Base-by-base conservation (phyloP, 1,140 invertebrate species). In the Drosophila oshimai region DNA sequence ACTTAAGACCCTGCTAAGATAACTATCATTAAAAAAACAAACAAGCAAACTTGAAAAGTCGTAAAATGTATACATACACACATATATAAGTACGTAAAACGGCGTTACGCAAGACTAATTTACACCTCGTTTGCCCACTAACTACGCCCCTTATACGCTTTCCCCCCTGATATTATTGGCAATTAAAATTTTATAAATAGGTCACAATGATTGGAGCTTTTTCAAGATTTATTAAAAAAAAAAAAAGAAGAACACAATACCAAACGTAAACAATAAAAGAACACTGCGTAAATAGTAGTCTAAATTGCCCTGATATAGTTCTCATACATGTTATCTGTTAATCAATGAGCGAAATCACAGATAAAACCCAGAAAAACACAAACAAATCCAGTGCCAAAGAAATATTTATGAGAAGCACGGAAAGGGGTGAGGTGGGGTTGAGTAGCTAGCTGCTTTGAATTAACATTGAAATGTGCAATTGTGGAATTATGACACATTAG, bases 381-480 rank as follows among this genome's bases (percentile, higher is more conserved):
- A 74, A 51, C 29, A 61, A 68, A 57, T 44, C 17, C 34, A 50
- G 72, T 69, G 44, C 49, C 62, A 74, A 74, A 67, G 47, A 77
- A 87, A 70, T 41, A 74, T 62, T 74, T 77, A 74, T 76, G 22
- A 33, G 22, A 28, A 12, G 24, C 17, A 33, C 18, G 54, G 53
- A 58, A 24, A 36, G 47, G 47, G 18, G 55, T 22, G 39, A 18
- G 33, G 29, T 13, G 34, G 41, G 13, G 13, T 29, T 10, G 46
- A 58, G 53, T 70, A 46, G 50, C 42, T 45, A 58, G 53, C 60
- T 41, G 50, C 42, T 45, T 73, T 64, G 37, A 75, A 86, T 75
- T 75, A 79, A 62, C 80, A 86, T 75, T 79, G 68, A 81, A 81
- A 73, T 64, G 55, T 76, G 65, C 65, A 81, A 62, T 76, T 67